Evolutionary conservation across 2,797 vertebrate species (phyloP).

Genomic region (Serranus cabrilla): DNA sequence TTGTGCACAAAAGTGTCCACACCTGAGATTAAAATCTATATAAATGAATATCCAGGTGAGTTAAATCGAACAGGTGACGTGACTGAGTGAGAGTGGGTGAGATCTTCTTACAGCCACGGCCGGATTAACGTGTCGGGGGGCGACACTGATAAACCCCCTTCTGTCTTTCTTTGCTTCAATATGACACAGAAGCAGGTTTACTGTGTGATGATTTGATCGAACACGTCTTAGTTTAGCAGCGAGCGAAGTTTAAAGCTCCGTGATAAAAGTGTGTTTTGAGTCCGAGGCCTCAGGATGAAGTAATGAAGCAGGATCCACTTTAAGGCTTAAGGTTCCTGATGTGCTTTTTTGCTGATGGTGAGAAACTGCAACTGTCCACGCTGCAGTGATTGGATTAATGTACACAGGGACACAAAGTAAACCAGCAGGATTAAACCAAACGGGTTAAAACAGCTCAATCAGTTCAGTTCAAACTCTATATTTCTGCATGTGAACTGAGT

Average conservation of each 20-base stretch:
- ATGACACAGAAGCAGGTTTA: background rate
- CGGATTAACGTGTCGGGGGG: constrained; percentile 28
- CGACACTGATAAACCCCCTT: too few species aligned
- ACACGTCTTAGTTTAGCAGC: background rate
- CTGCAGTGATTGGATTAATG: constrained; percentile 29
- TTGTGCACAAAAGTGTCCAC: too few species aligned
- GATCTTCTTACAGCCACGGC: constrained; percentile 18
- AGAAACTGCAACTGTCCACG: constrained; percentile 17
- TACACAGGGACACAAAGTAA: too few species aligned
- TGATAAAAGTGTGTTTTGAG: background rate
- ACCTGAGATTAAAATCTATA: too few species aligned
- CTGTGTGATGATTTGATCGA: constrained; percentile 3
- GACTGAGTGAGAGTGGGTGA: constrained; percentile 2
- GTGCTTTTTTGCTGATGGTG: constrained; percentile 43
- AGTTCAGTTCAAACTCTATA: too few species aligned
- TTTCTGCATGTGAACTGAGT: too few species aligned
- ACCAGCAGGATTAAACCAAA: too few species aligned
- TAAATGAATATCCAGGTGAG: background rate
- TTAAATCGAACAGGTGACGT: background rate
- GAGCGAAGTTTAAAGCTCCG: background rate
- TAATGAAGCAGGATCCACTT: constrained; percentile 31
- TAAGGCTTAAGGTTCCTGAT: constrained; percentile 30
- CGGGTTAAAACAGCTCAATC: too few species aligned
- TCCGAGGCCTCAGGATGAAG: background rate
- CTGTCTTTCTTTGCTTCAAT: too few species aligned